These are phyloP conservation scores for Synergus itoensis DNA, from an alignment of 2,888 invertebrate species.

Conservation along the genomic window DNA sequence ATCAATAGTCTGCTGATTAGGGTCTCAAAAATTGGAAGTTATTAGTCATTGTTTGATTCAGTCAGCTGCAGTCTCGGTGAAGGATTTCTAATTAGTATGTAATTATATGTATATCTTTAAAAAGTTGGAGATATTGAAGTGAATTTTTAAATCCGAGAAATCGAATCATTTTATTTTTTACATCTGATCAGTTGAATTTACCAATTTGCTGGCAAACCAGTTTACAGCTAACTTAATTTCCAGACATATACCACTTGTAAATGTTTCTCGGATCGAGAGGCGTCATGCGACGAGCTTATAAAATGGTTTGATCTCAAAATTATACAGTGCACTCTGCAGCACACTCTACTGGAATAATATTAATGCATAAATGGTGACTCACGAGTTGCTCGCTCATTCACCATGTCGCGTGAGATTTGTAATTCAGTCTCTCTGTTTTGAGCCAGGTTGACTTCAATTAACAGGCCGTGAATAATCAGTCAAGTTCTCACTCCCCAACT, in stretches of 20 bases:
- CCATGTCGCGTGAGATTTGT: constrained; percentile 43
- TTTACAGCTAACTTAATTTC: constrained; percentile 33
- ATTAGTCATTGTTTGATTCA: constrained; percentile 1
- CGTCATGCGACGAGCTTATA: constrained; percentile 22
- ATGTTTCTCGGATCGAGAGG: neutral
- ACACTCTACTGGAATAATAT: neutral
- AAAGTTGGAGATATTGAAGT: neutral
- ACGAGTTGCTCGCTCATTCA: constrained; percentile 43
- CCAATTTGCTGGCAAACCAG: constrained; percentile 16
- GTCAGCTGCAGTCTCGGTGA: neutral
- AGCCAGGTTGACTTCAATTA: constrained; percentile 44
- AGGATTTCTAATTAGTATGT: neutral
- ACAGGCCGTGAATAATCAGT: constrained; percentile 53
- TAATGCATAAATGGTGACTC: constrained; percentile 47
- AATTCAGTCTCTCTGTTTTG: constrained; percentile 45
- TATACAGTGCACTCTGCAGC: constrained; percentile 9
- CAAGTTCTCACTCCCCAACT: neutral
- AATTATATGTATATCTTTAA: too few relatives aligned
- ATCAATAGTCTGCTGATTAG: neutral
- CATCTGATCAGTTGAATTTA: neutral
- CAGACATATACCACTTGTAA: constrained; percentile 22
- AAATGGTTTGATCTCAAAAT: constrained; percentile 36
- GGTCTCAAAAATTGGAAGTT: constrained; percentile 1
- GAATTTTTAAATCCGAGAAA: neutral
- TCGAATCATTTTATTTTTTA: neutral